These are phyloP conservation scores for Paracentrotus lividus DNA, from an alignment of 53 echinoderm and acorn worm species.

Conservation along the genomic window DNA sequence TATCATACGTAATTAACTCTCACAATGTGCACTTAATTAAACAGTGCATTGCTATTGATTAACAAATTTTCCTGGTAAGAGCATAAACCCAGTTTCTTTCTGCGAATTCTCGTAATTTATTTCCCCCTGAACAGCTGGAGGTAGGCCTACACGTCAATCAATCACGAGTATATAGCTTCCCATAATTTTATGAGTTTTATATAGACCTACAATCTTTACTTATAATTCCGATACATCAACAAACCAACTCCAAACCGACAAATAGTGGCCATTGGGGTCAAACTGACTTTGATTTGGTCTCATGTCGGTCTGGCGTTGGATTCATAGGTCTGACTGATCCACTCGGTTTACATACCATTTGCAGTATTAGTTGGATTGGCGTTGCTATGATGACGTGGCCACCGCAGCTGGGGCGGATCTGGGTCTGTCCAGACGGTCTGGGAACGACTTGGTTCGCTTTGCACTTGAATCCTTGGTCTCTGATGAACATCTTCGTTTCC, in stretches of 20 bases:
- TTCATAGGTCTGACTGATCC: too few relatives aligned
- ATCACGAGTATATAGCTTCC: neutral
- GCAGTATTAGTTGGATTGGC: neutral
- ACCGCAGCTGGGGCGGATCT: slow-evolving; percentile 45
- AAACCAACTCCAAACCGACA: too few relatives aligned
- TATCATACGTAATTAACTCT: neutral
- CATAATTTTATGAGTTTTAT: neutral
- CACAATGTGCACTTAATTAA: slow-evolving; percentile 9
- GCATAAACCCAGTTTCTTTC: neutral
- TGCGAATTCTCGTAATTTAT: neutral
- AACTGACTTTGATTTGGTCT: too few relatives aligned
- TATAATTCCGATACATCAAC: too few relatives aligned
- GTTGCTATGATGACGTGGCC: slow-evolving; percentile 52
- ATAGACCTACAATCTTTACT: neutral
- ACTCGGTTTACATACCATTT: neutral
- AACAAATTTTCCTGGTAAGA: neutral
- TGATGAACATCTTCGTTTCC: slow-evolving; percentile 36
- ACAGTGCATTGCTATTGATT: neutral
- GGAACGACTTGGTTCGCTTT: neutral
- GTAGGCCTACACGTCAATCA: neutral
- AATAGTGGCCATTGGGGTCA: too few relatives aligned
- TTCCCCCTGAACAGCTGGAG: neutral
- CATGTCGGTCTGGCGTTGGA: too few relatives aligned
- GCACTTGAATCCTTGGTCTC: neutral
- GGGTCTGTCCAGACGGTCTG: slow-evolving; percentile 18